A percentile compares a stretch with the other conserved stretches of the same genome.
Conservation (phyloP, 2,113 vertebrate genomes). For the Aptenodytes patagonicus region DNA sequence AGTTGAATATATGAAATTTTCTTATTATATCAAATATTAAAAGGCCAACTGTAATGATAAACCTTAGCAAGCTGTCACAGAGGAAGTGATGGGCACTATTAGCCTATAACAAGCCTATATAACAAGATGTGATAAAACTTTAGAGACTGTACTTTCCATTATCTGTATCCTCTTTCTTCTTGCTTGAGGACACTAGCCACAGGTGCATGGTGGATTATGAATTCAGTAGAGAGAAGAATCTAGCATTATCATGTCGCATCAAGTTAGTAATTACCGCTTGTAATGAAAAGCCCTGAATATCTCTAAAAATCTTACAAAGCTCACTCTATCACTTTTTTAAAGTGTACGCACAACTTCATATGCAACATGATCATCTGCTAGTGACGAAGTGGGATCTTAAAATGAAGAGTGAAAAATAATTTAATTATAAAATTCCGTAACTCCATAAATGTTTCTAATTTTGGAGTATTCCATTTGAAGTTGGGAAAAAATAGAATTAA, state of each 20-base stretch:
- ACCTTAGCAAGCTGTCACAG: not conserved
- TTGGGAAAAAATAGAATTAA: not conserved
- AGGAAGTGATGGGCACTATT: not conserved
- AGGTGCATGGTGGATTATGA: not conserved
- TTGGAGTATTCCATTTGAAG: not conserved
- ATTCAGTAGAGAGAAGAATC: not conserved
- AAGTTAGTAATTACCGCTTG: not conserved
- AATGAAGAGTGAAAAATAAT: not conserved
- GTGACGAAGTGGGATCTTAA: not conserved
- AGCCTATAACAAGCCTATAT: not conserved
- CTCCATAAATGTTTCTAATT: not conserved
- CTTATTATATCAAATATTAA: not conserved
- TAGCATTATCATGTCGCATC: not conserved
- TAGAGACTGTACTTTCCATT: not conserved
- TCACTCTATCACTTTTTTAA: not conserved
- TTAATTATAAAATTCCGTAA: not conserved
- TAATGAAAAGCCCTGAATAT: not conserved
- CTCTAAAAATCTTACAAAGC: not conserved
- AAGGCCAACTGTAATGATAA: not conserved
- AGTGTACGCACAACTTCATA: not conserved
- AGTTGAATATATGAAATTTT: not conserved
- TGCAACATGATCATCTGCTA: not conserved
- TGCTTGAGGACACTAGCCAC: not conserved
- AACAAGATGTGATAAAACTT: not conserved
- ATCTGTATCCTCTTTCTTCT: not conserved